These are phyloP conservation scores for Rhinogobio ventralis DNA, from an alignment of 2,797 vertebrate species.

Conservation along the genomic window DNA sequence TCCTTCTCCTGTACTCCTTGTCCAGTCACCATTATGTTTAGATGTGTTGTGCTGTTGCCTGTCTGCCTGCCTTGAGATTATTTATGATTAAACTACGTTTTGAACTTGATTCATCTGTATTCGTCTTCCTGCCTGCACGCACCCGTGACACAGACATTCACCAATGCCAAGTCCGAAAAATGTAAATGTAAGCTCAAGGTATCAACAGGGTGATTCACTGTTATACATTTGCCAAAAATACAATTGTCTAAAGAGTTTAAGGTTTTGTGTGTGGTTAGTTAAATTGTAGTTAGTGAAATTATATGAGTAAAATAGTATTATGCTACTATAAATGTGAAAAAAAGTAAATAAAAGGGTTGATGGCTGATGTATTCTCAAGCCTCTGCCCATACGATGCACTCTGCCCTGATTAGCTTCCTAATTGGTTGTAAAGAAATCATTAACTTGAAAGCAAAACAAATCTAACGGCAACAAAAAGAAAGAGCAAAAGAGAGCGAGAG, in stretches of 20 bases:
- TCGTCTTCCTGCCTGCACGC: no score
- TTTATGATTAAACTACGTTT: no score
- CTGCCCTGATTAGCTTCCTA: conserved; percentile 81
- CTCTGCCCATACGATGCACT: conserved; percentile 78
- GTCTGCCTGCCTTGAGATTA: no score
- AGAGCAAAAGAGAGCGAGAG: conserved; percentile 8
- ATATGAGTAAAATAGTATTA: neutral
- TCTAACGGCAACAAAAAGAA: conserved; percentile 57
- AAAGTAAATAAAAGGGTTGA: conserved; percentile 26
- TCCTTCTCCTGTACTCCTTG: no score
- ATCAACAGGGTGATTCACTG: conserved; percentile 2
- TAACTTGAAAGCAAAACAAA: conserved; percentile 83
- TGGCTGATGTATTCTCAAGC: conserved; percentile 65
- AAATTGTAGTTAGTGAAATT: neutral
- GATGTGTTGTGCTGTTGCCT: no score
- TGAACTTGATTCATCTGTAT: no score
- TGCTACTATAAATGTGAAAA: neutral
- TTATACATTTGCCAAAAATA: neutral
- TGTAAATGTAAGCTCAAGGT: neutral
- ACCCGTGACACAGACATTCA: no score
- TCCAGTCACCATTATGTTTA: no score
- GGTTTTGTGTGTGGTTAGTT: neutral
- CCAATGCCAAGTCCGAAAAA: neutral
- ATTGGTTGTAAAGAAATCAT: conserved; percentile 85
- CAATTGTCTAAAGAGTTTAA: neutral